Evolutionary conservation across 2,113 vertebrate genomes (phyloP).

Genomic region (Onychostruthus taczanowskii): DNA sequence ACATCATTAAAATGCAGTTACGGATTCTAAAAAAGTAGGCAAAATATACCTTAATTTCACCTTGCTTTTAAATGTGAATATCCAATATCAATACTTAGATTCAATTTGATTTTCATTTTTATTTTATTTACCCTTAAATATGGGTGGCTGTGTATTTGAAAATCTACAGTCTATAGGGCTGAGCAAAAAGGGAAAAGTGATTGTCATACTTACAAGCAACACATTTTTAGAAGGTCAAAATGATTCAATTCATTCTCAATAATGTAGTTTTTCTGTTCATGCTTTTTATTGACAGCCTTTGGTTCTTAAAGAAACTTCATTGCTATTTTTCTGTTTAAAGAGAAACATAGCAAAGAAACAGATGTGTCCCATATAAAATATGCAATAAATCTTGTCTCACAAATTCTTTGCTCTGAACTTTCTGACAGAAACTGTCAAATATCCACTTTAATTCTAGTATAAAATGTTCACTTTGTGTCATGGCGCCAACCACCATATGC

Average conservation of each 20-base stretch:
- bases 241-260: conserved; percentile 36
- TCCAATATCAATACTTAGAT: not conserved
- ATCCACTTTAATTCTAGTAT: conserved; percentile 81
- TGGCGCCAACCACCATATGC: conserved; percentile 80
- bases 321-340: conserved; percentile 61
- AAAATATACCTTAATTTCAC: not conserved
- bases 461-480: conserved; percentile 80
- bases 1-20: not conserved
- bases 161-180: not conserved
- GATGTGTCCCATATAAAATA: conserved; percentile 80
- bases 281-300: conserved; percentile 68
- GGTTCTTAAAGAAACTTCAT: conserved; percentile 73
- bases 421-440: conserved; percentile 83
- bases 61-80: not conserved
- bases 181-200: conserved; percentile 7
- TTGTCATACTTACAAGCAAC: not conserved
- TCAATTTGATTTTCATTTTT: not conserved
- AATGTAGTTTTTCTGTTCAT: conserved; percentile 49
- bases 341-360: conserved; percentile 78
- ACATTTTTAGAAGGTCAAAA: conserved; percentile 42
- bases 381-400: conserved; percentile 80
- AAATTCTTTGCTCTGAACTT: conserved; percentile 80
- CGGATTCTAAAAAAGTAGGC: not conserved
- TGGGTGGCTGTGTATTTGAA: not conserved
- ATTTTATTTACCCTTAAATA: not conserved